These are phyloP conservation scores for Tiliqua scincoides DNA, from an alignment of 2,113 vertebrate species.

Conservation along the genomic window DNA sequence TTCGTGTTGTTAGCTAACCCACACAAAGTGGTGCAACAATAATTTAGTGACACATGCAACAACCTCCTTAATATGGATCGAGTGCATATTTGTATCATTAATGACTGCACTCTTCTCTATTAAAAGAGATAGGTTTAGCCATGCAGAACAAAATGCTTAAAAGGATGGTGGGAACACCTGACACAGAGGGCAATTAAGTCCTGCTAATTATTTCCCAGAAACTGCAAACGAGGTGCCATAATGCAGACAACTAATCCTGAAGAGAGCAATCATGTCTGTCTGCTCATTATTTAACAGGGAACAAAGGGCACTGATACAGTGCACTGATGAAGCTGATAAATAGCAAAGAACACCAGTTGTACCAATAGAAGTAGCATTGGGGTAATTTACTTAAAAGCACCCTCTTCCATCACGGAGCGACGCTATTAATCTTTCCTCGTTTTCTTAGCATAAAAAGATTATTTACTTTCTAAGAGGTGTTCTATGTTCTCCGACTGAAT, in stretches of 20 bases:
- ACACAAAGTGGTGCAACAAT: not conserved
- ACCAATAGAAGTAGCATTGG: constrained; percentile 40
- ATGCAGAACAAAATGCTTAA: constrained; percentile 35
- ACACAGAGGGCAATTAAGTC: constrained; percentile 44
- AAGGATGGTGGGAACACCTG: constrained; percentile 24
- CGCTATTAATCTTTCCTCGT: constrained; percentile 59
- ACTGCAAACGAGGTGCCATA: constrained; percentile 46
- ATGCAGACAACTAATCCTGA: constrained; percentile 46
- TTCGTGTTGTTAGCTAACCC: constrained; percentile 11
- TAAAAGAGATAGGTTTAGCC: constrained; percentile 45
- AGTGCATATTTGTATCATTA: constrained; percentile 56
- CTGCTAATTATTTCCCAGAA: constrained; percentile 61
- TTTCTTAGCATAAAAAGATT: constrained; percentile 62
- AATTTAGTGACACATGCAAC: constrained; percentile 9
- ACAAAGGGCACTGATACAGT: constrained; percentile 51
- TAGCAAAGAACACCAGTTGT: constrained; percentile 29
- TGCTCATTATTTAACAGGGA: constrained; percentile 58
- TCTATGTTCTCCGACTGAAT: constrained; percentile 60
- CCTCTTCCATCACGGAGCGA: constrained; percentile 14
- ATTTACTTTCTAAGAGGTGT: constrained; percentile 63
- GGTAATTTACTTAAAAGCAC: constrained; percentile 65
- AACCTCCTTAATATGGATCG: constrained; percentile 23
- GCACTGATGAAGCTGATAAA: constrained; percentile 58
- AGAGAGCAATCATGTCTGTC: constrained; percentile 41
- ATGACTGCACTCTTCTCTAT: constrained; percentile 52